These are phyloP conservation scores for Vandiemenella viatica DNA, from an alignment of 2,888 invertebrate genomes.

Conservation along the genomic window DNA sequence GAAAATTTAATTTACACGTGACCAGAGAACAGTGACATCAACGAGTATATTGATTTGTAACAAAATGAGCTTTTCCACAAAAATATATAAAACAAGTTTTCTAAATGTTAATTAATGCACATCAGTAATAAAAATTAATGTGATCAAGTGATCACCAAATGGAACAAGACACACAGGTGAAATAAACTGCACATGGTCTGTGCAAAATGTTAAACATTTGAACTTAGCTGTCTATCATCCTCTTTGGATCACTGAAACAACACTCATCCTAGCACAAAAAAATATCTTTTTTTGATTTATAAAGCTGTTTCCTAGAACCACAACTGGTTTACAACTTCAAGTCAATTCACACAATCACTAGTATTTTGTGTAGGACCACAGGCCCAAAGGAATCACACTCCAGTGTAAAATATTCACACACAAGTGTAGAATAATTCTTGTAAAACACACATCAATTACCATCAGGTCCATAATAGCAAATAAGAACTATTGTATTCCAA, in stretches of 20 bases:
- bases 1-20: too few relatives aligned
- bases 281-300: too few relatives aligned
- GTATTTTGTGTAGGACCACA: background rate
- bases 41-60: background rate
- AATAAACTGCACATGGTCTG: constrained; percentile 8
- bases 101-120: constrained; percentile 8
- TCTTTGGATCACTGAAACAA: too few relatives aligned
- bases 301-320: too few relatives aligned
- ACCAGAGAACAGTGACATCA: background rate
- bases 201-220: too few relatives aligned
- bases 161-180: constrained; percentile 13
- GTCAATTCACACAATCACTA: background rate
- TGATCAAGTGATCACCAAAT: constrained; percentile 7
- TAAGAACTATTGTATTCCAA: background rate
- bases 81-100: constrained; percentile 12
- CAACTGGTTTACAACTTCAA: too few relatives aligned
- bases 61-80: constrained; percentile 3
- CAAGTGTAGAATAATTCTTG: background rate
- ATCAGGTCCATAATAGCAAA: background rate
- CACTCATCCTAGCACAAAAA: too few relatives aligned
- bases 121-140: constrained; percentile 10
- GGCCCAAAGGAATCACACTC: too few relatives aligned
- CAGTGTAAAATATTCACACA: too few relatives aligned
- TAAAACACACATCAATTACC: background rate
- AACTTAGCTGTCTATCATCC: too few relatives aligned